phyloP scores from a whole-genome alignment of 2,113 vertebrate genomes.

The Centrocercus urophasianus region DNA sequence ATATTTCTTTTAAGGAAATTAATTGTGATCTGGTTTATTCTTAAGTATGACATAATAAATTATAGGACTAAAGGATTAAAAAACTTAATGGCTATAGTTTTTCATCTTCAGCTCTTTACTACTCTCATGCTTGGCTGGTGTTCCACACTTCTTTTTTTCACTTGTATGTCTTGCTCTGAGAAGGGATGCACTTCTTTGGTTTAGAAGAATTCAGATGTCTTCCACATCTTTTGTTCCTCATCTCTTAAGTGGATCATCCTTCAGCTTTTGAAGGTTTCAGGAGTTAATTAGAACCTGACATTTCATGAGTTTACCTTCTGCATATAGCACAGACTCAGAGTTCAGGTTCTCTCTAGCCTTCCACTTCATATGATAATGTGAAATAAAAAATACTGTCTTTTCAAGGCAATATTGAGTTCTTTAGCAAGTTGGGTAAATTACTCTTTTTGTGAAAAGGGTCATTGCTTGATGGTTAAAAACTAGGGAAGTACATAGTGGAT shows the following conservation, averaged over 20 bases:
- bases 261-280: neutral
- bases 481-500: neutral
- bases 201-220: neutral
- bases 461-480: neutral
- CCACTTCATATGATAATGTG: neutral
- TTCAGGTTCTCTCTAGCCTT: neutral
- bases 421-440: neutral
- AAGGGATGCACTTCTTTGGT: neutral
- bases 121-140: neutral
- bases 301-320: neutral
- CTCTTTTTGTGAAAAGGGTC: neutral
- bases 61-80: neutral
- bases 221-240: neutral
- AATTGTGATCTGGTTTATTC: neutral
- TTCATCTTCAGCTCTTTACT: neutral
- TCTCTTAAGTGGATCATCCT: neutral
- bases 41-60: neutral
- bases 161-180: neutral
- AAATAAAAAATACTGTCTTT: neutral
- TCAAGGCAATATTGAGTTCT: neutral
- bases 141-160: neutral
- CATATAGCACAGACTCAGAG: fast-evolving
- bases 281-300: neutral
- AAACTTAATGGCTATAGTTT: neutral
- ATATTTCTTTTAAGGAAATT: neutral